Conservation (phyloP, 1,140 invertebrate genomes). For the Manduca sexta region DNA sequence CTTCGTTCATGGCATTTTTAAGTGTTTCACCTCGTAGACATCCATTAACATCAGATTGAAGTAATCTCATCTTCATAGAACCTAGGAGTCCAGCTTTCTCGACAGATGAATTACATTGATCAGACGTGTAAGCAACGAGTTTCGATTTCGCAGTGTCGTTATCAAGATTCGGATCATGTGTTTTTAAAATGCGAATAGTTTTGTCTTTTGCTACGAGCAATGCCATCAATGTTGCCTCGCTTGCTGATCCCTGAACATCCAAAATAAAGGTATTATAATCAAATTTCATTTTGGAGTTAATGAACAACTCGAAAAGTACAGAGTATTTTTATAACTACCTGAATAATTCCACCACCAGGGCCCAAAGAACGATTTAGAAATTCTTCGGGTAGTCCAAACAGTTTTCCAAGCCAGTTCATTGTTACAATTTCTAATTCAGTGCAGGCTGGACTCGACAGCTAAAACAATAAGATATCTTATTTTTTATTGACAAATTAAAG, state of each 20-base stretch:
- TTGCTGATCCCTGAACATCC: slow-evolving; percentile 86
- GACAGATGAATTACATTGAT: slow-evolving; percentile 93
- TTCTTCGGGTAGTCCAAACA: slow-evolving; percentile 87
- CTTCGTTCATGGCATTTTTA: too few relatives aligned
- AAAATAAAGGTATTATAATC: too few relatives aligned
- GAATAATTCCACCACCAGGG: slow-evolving; percentile 92
- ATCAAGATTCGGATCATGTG: slow-evolving; percentile 75
- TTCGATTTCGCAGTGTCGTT: slow-evolving; percentile 80
- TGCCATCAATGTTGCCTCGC: slow-evolving; percentile 90
- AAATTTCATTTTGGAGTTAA: too few relatives aligned
- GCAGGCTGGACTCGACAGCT: slow-evolving; percentile 93
- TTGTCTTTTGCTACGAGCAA: slow-evolving; percentile 87
- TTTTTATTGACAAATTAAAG: too few relatives aligned
- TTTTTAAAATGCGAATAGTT: slow-evolving; percentile 75
- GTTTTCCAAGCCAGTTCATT: slow-evolving; percentile 96
- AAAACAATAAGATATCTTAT: too few relatives aligned
- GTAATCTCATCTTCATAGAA: slow-evolving; percentile 86
- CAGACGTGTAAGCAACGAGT: slow-evolving; percentile 90
- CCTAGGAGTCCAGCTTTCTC: slow-evolving; percentile 90
- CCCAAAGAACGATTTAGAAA: slow-evolving; percentile 85
- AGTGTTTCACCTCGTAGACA: too few relatives aligned
- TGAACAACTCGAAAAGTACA: not conserved
- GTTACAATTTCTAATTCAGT: slow-evolving; percentile 96
- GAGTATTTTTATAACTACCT: too few relatives aligned
- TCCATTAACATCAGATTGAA: too few relatives aligned